Conservation (phyloP, 2,888 invertebrate genomes). For the Venusia cambrica region DNA sequence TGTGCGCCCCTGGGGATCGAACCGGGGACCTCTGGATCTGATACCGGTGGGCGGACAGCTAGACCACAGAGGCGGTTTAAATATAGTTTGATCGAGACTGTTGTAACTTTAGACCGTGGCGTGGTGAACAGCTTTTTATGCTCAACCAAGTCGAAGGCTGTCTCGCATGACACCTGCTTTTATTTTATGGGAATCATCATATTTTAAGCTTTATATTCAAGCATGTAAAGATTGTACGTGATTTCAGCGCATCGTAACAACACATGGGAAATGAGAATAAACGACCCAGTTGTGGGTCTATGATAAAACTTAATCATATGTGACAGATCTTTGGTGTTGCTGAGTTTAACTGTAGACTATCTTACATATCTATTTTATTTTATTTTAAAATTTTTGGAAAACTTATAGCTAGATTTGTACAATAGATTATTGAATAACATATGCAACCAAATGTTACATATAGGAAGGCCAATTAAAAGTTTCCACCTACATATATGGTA, state of each 20-base stretch:
- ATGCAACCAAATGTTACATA: too few species aligned
- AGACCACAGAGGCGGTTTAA: too few species aligned
- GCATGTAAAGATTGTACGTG: conserved; percentile 30
- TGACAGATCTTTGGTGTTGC: conserved; percentile 34
- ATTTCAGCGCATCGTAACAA: conserved; percentile 34
- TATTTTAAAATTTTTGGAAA: too few species aligned
- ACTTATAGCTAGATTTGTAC: too few species aligned
- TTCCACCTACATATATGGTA: too few species aligned
- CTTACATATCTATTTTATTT: too few species aligned
- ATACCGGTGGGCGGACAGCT: too few species aligned
- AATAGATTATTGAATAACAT: too few species aligned
- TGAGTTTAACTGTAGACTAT: too few species aligned
- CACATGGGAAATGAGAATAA: conserved; percentile 50
- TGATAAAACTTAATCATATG: conserved; percentile 48
- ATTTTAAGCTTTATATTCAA: conserved; percentile 35
- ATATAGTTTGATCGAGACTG: conserved; percentile 13
- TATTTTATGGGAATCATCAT: conserved; percentile 21
- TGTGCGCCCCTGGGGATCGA: too few species aligned
- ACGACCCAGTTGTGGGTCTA: conserved; percentile 53
- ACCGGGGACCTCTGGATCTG: too few species aligned
- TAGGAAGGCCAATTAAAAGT: too few species aligned
- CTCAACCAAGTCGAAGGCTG: conserved; percentile 68
- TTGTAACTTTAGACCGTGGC: conserved; percentile 60
- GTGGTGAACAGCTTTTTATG: conserved; percentile 70
- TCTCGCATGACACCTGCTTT: conserved; percentile 66